phyloP scores from a whole-genome alignment of 2,888 invertebrate species.

The Cheilosia scutellata region DNA sequence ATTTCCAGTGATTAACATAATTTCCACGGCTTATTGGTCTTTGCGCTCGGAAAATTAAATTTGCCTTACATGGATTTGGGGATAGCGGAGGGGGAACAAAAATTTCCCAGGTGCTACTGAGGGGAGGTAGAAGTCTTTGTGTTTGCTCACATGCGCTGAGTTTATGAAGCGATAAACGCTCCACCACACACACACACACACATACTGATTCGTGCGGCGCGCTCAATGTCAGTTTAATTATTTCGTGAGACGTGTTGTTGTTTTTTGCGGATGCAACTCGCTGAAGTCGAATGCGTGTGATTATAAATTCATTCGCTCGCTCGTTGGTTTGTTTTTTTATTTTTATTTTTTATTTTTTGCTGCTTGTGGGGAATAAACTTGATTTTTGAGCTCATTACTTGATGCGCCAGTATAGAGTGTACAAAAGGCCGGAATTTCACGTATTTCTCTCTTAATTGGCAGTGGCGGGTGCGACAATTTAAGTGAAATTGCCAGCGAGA shows the following conservation, averaged over 20 bases:
- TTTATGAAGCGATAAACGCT: constrained; percentile 46
- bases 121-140: constrained; percentile 14
- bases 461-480: constrained; percentile 12
- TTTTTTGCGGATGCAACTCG: constrained; percentile 48
- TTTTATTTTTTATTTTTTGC: constrained; percentile 17
- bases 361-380: constrained; percentile 40
- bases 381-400: constrained; percentile 60
- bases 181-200: not conserved
- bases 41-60: constrained; percentile 45
- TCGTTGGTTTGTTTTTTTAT: constrained; percentile 2
- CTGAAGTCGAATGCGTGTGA: constrained; percentile 27
- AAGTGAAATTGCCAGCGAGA: constrained; percentile 26
- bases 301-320: constrained; percentile 23
- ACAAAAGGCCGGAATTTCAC: constrained; percentile 28
- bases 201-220: not conserved
- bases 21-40: constrained; percentile 47
- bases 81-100: not conserved
- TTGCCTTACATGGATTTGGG: constrained; percentile 6
- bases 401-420: not conserved
- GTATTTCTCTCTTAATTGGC: constrained; percentile 37
- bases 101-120: constrained; percentile 41
- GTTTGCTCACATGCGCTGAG: constrained; percentile 7
- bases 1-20: constrained; percentile 57
- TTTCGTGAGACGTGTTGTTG: constrained; percentile 41
- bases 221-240: constrained; percentile 59